Percentiles rank a stretch among this genome's conserved stretches.
Evolutionary conservation across 2,888 invertebrate genomes (phyloP).

Genomic region (Phlogophora meticulosa): DNA sequence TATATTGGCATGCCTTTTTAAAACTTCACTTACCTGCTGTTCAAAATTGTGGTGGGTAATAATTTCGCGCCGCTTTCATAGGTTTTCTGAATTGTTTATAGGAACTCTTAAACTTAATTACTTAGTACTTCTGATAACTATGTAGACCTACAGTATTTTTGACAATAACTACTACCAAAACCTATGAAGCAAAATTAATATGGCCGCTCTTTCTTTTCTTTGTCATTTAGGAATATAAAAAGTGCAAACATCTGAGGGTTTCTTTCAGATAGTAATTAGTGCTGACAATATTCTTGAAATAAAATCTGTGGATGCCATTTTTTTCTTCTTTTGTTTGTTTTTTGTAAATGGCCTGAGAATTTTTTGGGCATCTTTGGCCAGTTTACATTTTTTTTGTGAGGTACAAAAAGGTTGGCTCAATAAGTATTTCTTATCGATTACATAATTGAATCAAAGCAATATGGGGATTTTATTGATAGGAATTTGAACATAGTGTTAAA

Average conservation of each 20-base stretch:
- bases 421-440: background rate
- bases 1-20: constrained; percentile 35
- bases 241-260: constrained; percentile 7
- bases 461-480: too few species aligned
- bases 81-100: background rate
- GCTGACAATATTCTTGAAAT: background rate
- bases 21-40: constrained; percentile 23
- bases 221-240: background rate
- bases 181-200: too few species aligned
- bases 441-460: too few species aligned
- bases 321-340: background rate
- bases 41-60: background rate
- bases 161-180: too few species aligned
- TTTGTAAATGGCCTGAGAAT: background rate
- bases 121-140: background rate
- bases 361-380: background rate
- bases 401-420: background rate
- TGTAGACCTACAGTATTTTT: too few species aligned
- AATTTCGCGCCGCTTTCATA: background rate
- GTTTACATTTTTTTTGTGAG: background rate
- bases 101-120: background rate
- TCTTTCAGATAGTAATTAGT: background rate
- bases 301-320: background rate
- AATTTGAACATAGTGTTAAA: too few species aligned
- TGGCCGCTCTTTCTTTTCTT: too few species aligned